Base-by-base conservation (phyloP, 2,797 vertebrate species). In the Novumbra hubbsi region DNA sequence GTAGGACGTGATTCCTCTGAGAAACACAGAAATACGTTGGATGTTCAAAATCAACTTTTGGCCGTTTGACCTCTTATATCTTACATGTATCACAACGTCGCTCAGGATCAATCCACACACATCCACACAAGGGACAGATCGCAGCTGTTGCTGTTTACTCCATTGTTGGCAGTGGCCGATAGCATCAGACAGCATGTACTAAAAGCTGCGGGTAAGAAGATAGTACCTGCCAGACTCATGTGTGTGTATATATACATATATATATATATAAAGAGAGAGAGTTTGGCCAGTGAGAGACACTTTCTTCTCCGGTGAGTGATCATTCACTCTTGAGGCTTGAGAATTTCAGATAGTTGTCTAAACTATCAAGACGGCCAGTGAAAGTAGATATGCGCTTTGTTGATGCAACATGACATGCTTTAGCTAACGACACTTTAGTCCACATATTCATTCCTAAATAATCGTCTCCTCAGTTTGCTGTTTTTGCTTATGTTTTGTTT, bases 81-180 rank as follows among this genome's bases (percentile, higher is more conserved):
- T 38, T 45, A 9, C 12, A 45, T 11, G 41, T 45, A 45, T 45
- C 41, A 45, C 4, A 19, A 57, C 52, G 7, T 19, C 19, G 52
- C 52, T n/a, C 52, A 17, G 16, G n/a, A 57, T 57, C 4, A n/a
- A n/a, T n/a, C n/a, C 19, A n/a, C 19, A 34, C 17, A n/a, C 27
- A 70, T 12, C 7, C n/a, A 27, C 49, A 45, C 12, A 50, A 21
- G 30, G 48, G 16, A 16, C 11, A 17, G 27, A 52, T 27, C 2
- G 19, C 68, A 70, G 68, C 48, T 52, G 68, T 70, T 70, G 68
- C 27, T 52, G 68, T 69, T 69, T 70, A 70, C 68, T 27, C 16
- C 32, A n/a, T 15, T 27, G 38, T 24, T 24, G 68, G 27, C 48
- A 28, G 68, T 70, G 48, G 50, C 16, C 49, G 6, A 50, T 7